Evolutionary conservation across 2,113 vertebrate genomes (phyloP).

Genomic region (Oreocharis arfaki): DNA sequence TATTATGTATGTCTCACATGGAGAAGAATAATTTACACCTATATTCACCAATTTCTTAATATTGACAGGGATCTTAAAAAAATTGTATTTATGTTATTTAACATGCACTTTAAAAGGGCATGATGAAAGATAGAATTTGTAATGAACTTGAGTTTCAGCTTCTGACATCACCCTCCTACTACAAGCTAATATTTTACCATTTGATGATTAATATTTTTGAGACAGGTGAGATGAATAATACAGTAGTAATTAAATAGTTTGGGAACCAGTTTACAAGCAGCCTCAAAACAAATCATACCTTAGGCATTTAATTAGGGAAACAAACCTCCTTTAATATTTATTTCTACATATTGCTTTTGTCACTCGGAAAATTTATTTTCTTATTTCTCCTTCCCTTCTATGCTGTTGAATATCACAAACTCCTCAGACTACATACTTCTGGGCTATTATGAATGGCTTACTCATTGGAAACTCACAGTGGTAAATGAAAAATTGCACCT

Average conservation of each 20-base stretch:
- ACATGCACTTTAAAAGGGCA: neutral
- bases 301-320: constrained; percentile 49
- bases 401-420: neutral
- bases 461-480: neutral
- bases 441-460: neutral
- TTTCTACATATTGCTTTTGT: neutral
- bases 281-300: constrained; percentile 22
- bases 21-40: neutral
- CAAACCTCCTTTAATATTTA: constrained; percentile 23
- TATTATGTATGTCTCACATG: neutral
- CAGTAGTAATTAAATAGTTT: constrained; percentile 47
- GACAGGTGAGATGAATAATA: neutral
- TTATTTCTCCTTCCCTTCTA: neutral
- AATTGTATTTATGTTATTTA: neutral
- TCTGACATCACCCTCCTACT: neutral
- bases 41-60: neutral
- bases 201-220: constrained; percentile 56
- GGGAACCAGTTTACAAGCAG: constrained; percentile 18
- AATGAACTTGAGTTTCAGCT: constrained; percentile 29
- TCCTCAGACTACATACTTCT: neutral
- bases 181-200: constrained; percentile 26
- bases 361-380: constrained; percentile 12
- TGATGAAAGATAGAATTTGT: neutral
- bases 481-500: neutral
- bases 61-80: neutral